A percentile compares a stretch with the other conserved stretches of the same genome.
phyloP scores from a whole-genome alignment of 2,797 vertebrate genomes.

The Hyperoplus lanceolatus region DNA sequence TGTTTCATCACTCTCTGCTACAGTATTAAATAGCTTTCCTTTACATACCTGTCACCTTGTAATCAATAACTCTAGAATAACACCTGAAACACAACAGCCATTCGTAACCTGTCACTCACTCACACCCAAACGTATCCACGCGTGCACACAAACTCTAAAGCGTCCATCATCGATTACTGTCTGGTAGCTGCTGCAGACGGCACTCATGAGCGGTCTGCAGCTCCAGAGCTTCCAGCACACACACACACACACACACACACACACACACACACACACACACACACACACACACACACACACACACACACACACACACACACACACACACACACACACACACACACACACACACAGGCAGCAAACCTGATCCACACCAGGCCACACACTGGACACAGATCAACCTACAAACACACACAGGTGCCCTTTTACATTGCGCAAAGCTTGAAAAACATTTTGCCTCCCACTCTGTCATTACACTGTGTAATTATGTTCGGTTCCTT shows the following conservation, averaged over 20 bases:
- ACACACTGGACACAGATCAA: conserved; percentile 58
- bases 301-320: conserved; percentile 12
- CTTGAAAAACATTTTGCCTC: conserved; percentile 34
- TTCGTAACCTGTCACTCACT: conserved; percentile 59
- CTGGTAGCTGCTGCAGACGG: conserved; percentile 48
- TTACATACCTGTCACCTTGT: conserved; percentile 71
- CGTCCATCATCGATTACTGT: conserved; percentile 62
- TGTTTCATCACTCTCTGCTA: conserved; percentile 66
- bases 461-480: conserved; percentile 31
- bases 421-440: conserved; percentile 22
- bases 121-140: conserved; percentile 38
- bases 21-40: conserved; percentile 75
- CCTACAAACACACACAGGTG: conserved; percentile 48
- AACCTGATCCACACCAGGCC: conserved; percentile 68
- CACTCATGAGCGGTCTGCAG: conserved; percentile 51
- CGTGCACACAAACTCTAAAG: conserved; percentile 33
- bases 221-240: conserved; percentile 67
- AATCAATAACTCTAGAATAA: conserved; percentile 78
- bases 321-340: conserved; percentile 29
- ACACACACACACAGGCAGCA: conserved; percentile 43
- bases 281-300: conserved; percentile 12
- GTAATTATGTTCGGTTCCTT: conserved; percentile 63
- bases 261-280: conserved; percentile 28
- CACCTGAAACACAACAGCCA: conserved; percentile 61
- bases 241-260: conserved; percentile 28